Conservation (phyloP, 2,888 invertebrate species). For the Calameuta pallipes region DNA sequence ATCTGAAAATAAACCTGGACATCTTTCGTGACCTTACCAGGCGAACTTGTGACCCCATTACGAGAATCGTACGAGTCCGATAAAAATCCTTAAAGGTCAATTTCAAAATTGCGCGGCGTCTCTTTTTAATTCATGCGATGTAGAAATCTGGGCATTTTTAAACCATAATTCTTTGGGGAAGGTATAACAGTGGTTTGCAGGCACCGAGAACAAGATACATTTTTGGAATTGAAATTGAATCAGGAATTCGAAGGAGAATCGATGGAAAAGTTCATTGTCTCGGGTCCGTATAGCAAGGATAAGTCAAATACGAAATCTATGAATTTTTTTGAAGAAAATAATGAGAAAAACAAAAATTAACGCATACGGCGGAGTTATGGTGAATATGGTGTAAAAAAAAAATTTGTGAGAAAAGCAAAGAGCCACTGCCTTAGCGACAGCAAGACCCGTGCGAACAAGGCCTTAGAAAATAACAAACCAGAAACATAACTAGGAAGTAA, state of each 20-base stretch:
- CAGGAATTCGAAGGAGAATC: neutral
- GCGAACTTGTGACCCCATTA: neutral
- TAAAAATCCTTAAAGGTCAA: neutral
- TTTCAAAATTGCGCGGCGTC: too few species aligned
- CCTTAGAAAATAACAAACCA: constrained; percentile 58
- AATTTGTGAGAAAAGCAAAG: constrained; percentile 2
- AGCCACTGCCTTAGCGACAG: constrained; percentile 53
- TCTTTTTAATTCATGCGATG: too few species aligned
- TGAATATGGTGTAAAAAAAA: neutral
- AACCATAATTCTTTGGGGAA: neutral
- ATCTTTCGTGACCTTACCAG: neutral
- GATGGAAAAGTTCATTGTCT: neutral
- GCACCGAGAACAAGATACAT: neutral
- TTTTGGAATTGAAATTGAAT: neutral
- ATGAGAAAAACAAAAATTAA: neutral
- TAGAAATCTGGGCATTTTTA: neutral
- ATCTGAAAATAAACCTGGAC: neutral
- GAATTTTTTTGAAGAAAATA: neutral
- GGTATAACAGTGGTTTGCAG: neutral
- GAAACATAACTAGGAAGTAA: constrained; percentile 59
- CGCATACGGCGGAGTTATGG: neutral
- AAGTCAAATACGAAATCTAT: neutral
- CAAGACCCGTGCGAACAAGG: constrained; percentile 41
- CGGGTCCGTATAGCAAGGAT: neutral
- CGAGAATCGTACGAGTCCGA: neutral